Percentiles rank a stretch among this genome's conserved stretches.
These are phyloP conservation scores for Hecatera dysodea DNA, from an alignment of 2,888 invertebrate genomes.

Conservation along the genomic window DNA sequence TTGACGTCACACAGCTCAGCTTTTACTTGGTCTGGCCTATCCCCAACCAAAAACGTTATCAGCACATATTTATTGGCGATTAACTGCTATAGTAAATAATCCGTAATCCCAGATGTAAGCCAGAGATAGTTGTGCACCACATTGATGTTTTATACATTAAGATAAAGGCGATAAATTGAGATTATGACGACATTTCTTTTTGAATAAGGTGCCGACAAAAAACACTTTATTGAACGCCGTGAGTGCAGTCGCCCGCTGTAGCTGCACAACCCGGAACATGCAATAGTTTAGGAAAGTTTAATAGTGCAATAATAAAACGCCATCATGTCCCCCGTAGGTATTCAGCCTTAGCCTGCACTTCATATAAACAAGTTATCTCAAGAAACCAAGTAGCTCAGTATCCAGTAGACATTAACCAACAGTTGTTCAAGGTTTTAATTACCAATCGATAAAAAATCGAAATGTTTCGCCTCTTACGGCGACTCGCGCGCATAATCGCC, in stretches of 20 bases:
- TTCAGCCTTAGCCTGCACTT: constrained; percentile 71
- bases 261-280: constrained; percentile 43
- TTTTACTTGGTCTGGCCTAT: constrained; percentile 19
- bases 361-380: constrained; percentile 28
- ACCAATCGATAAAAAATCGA: constrained; percentile 39
- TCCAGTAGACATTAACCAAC: constrained; percentile 18
- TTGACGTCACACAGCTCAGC: constrained; percentile 8
- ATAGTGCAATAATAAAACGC: constrained; percentile 36
- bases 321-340: constrained; percentile 74
- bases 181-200: constrained; percentile 70
- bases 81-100: constrained; percentile 69
- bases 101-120: constrained; percentile 73
- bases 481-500: constrained; percentile 74
- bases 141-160: constrained; percentile 67
- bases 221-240: constrained; percentile 62
- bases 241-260: constrained; percentile 43
- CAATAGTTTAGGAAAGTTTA: constrained; percentile 55
- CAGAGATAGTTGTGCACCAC: constrained; percentile 67
- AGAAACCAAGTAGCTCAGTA: constrained; percentile 16
- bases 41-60: constrained; percentile 56
- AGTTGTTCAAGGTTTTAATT: constrained; percentile 39
- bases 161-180: constrained; percentile 72
- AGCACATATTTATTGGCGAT: constrained; percentile 68
- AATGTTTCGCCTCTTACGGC: constrained; percentile 81
- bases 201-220: constrained; percentile 51